phyloP scores from a whole-genome alignment of 2,797 vertebrate species.

The Macrochelys suwanniensis region DNA sequence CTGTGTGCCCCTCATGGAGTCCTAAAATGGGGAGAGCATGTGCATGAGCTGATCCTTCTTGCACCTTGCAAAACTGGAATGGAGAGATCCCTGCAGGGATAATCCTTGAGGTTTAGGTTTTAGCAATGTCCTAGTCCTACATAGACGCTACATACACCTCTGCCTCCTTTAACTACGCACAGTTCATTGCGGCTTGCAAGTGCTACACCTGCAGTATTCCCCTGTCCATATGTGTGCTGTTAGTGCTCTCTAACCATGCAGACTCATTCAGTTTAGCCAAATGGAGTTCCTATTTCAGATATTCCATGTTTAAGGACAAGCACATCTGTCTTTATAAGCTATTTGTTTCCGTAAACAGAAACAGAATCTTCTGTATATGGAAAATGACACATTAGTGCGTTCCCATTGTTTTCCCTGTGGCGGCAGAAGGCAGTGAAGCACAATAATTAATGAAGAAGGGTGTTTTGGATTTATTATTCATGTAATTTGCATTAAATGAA shows the following conservation, averaged over 20 bases:
- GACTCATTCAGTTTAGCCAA: conserved; percentile 40
- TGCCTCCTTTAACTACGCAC: background rate
- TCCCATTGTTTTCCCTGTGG: conserved; percentile 58
- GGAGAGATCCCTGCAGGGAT: background rate
- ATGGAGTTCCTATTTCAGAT: conserved; percentile 34
- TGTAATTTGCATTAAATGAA: conserved; percentile 7
- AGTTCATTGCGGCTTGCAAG: background rate
- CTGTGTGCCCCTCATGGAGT: fast-evolving
- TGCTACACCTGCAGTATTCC: background rate
- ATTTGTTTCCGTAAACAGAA: conserved; percentile 71
- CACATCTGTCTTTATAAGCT: conserved; percentile 50
- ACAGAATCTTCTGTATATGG: conserved; percentile 49
- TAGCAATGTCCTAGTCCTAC: background rate
- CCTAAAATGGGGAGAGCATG: background rate
- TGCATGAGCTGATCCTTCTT: background rate
- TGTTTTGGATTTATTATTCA: conserved; percentile 50
- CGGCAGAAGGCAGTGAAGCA: conserved; percentile 48
- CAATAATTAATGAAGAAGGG: conserved; percentile 57
- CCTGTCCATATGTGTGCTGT: background rate
- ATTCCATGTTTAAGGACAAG: conserved; percentile 7
- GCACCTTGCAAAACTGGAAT: background rate
- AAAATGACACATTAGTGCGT: conserved; percentile 61
- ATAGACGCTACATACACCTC: background rate
- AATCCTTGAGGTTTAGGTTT: background rate
- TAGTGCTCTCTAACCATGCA: conserved; percentile 36